Base-by-base conservation (phyloP, 1,140 invertebrate genomes). In the Coptotermes formosanus region DNA sequence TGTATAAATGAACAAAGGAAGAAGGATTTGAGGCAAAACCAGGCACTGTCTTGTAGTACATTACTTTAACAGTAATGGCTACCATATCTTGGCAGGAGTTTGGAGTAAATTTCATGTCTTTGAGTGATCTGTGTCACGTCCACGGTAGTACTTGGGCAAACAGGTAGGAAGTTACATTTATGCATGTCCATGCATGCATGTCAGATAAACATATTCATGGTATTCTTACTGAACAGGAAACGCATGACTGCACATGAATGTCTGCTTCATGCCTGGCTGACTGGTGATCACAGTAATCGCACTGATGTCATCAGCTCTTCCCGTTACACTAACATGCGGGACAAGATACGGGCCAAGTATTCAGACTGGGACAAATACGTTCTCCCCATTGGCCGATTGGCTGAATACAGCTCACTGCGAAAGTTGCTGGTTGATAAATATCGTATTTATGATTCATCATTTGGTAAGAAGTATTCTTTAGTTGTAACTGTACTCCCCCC, bases 241-340 rank as follows among this genome's bases (percentile, higher is more conserved):
- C 95, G 99, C 90, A 96, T 99, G 96, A 99, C 97, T 32, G 97
- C 99, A 0, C 98, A 99, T 91, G 98, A 99, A 91, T 98, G 98
- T 89, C 91, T 99, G 2, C 92, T 98, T 86, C 99, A 99, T 93
- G 91, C 97, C 45, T 99, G 99, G 99, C 91, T 99, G 87, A 95
- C 94, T 44, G 97, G 97, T 82, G 96, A 97, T 89, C 93, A 96
- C 88, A 95, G 94, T 84, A 93, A 94, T 82, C 92, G 94, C 84
- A 97, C 94, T 2, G 94, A 94, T 89, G 92, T 94, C 88, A 97
- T 99, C 88, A 94, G 95, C 32, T 94, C 94, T 59, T 94, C 95
- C 82, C 93, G 96, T 89, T 99, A 99, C 91, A 92, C 97, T 88
- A 94, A 94, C 84, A 95, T 99, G 89, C 93, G 98, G 87, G 95